Evolutionary conservation across 2,888 invertebrate genomes (phyloP).

Genomic region (Drosophila pullipes): DNA sequence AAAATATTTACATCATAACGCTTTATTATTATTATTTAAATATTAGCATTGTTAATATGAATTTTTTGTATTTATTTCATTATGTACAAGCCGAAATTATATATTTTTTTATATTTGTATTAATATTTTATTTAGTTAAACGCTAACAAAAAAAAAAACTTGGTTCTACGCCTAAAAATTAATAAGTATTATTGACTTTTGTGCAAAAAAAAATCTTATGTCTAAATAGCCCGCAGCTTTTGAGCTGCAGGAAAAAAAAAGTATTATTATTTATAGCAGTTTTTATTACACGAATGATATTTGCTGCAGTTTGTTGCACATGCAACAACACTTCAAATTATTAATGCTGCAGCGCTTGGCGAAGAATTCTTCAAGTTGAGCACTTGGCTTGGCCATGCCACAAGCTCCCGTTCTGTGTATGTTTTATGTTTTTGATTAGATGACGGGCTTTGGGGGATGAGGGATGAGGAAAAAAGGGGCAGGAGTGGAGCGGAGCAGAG

Average conservation of each 20-base stretch:
- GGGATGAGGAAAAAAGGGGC: background rate
- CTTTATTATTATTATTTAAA: constrained; percentile 13
- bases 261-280: constrained; percentile 14
- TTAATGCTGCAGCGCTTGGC: constrained; percentile 16
- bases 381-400: constrained; percentile 26
- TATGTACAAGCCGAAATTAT: constrained; percentile 55
- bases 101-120: constrained; percentile 10
- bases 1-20: constrained; percentile 42
- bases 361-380: constrained; percentile 4
- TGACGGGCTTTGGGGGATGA: background rate
- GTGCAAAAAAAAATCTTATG: constrained; percentile 33
- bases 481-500: background rate
- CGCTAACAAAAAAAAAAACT: constrained; percentile 45
- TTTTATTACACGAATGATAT: constrained; percentile 62
- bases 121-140: constrained; percentile 22
- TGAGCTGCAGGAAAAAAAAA: constrained; percentile 53
- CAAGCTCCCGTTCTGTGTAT: constrained; percentile 1
- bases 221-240: constrained; percentile 49
- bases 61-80: constrained; percentile 2
- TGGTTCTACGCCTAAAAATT: constrained; percentile 54
- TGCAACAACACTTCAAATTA: constrained; percentile 5
- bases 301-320: constrained; percentile 27
- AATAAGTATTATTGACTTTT: constrained; percentile 64
- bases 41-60: constrained; percentile 45
- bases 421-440: background rate